These are phyloP conservation scores for Musca vetustissima DNA, from an alignment of 1,140 invertebrate genomes.

Conservation along the genomic window DNA sequence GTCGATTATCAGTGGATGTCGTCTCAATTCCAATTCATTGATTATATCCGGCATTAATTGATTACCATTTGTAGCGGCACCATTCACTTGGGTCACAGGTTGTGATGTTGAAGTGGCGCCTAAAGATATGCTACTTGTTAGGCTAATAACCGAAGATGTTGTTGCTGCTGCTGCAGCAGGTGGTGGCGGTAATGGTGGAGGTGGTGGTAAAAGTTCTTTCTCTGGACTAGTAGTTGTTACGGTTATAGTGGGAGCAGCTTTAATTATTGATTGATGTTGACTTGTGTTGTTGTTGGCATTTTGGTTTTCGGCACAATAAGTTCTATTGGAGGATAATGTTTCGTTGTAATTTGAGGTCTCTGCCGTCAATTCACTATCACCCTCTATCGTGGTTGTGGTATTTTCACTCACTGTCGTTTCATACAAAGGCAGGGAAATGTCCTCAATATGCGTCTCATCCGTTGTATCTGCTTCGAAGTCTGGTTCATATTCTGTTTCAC, in stretches of 20 bases:
- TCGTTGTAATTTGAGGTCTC: neutral
- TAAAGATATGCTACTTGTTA: neutral
- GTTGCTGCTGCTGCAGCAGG: neutral
- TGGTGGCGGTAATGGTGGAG: conserved; percentile 2
- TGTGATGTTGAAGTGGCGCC: no score
- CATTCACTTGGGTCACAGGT: neutral
- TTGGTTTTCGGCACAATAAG: neutral
- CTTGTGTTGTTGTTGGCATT: neutral
- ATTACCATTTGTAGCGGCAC: neutral
- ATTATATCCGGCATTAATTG: conserved; percentile 36
- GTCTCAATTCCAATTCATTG: conserved; percentile 32
- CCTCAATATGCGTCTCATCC: conserved; percentile 27
- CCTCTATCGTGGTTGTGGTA: neutral
- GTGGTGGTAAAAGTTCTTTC: conserved; percentile 16
- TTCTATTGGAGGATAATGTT: neutral
- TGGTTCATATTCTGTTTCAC: conserved; percentile 25
- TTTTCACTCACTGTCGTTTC: conserved; percentile 5
- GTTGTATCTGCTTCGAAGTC: conserved; percentile 26
- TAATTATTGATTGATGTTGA: neutral
- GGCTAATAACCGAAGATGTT: neutral
- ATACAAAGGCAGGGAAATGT: conserved; percentile 4
- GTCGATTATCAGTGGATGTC: conserved; percentile 31
- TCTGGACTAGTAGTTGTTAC: neutral
- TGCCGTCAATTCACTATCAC: neutral
- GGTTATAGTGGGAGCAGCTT: neutral